Conservation (phyloP, 2,888 invertebrate species). For the Tetanocera ferruginea region DNA sequence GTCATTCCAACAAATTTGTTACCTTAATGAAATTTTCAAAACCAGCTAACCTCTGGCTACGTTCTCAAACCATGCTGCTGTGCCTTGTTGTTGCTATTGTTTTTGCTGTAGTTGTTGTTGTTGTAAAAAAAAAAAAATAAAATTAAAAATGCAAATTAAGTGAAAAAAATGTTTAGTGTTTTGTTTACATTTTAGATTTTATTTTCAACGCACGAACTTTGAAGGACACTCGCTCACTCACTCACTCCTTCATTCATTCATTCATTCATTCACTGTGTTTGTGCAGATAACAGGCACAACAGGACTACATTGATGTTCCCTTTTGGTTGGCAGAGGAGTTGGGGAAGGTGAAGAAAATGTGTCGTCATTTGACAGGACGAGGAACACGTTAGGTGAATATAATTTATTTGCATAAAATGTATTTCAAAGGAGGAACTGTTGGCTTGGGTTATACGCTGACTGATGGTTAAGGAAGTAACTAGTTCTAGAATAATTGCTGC, state of each 20-base stretch:
- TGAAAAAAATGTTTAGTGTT: conserved; percentile 18
- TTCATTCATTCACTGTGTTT: neutral
- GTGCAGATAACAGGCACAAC: neutral
- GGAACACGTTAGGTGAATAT: neutral
- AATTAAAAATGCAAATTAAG: conserved; percentile 45
- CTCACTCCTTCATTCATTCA: too few species aligned
- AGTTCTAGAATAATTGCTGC: neutral
- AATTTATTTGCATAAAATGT: conserved; percentile 31
- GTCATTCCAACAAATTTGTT: too few species aligned
- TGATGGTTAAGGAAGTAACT: neutral
- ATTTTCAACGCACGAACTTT: neutral
- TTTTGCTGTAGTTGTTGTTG: too few species aligned
- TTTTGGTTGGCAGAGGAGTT: too few species aligned
- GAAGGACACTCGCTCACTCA: neutral
- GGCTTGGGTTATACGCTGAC: neutral
- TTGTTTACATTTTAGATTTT: conserved; percentile 27
- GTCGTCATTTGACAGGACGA: neutral
- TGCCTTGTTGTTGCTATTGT: too few species aligned
- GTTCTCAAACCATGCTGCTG: too few species aligned
- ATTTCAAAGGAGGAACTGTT: neutral
- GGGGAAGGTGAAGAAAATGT: neutral
- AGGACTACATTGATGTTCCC: too few species aligned
- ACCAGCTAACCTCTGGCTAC: too few species aligned
- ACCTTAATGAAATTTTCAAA: too few species aligned
- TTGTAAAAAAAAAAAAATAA: neutral